Base-by-base conservation (phyloP, 2,888 invertebrate species). In the Zygaena filipendulae region DNA sequence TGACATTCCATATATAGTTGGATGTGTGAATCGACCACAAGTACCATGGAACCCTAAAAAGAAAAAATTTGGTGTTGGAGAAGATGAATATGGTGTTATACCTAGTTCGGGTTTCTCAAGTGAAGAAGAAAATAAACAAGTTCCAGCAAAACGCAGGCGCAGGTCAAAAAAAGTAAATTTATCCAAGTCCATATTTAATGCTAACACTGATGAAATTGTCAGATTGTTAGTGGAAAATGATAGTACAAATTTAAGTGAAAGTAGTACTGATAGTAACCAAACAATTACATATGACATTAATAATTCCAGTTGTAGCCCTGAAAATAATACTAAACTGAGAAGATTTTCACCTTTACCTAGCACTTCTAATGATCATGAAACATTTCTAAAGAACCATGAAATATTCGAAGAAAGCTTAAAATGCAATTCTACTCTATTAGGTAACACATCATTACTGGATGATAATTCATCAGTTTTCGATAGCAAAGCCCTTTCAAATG, bases 281-380 rank as follows among this genome's bases (percentile, higher is more conserved):
- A 55, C 52, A 10, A 35, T 47, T 23, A 28, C 39, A 12, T 48
- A 49, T 45, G 37, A 36, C 26, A 12, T 9, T 13, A 36, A 21
- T 12, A 30, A 32, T 14, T 11, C 27, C 12, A 31, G 7, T 19
- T 21, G 11, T 0, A 40, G 24, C 5, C 35, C 33, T 21, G 16
- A 7, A 16, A 16, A 16, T 7, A n/a, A n/a, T n/a, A n/a, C n/a
- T n/a, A 4, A 16, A 7, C 7, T 6, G 4, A 33, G 30, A 8
- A 27, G 43, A 25, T 66, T 63, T 32, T 52, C 52, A 9, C 64
- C 63, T 3, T 16, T 53, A 13, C 64, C 66, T 3, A 66, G 66
- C 39, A 64, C 66, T 20, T 66, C 66, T 2, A 53, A 9, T 30
- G 56, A 63, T 27, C 43, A 27, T 26, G 42, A 50, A 21, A 52